phyloP scores from a whole-genome alignment of 2,888 invertebrate genomes.

The Bembecia ichneumoniformis region DNA sequence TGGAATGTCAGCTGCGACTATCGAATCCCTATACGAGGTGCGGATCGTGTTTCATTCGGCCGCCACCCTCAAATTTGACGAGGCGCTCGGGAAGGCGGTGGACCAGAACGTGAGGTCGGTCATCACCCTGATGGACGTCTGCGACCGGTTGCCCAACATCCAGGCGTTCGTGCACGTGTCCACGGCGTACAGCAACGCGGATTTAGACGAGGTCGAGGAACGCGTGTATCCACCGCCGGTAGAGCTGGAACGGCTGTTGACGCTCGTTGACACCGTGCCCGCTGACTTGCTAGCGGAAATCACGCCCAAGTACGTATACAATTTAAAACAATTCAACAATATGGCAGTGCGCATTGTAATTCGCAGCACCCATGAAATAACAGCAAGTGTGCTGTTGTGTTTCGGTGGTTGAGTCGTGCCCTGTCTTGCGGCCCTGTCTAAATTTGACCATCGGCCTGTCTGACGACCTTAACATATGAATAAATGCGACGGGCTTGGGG shows the following conservation, averaged over 20 bases:
- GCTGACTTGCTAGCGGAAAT: constrained; percentile 65
- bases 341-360: too few species aligned
- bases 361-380: too few species aligned
- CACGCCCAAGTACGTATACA: constrained; percentile 67
- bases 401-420: too few species aligned
- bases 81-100: constrained; percentile 78
- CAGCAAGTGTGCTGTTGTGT: too few species aligned
- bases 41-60: constrained; percentile 87
- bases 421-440: too few species aligned
- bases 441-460: too few species aligned
- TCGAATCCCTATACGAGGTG: constrained; percentile 61
- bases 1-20: constrained; percentile 67
- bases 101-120: constrained; percentile 85
- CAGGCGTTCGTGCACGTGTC: constrained; percentile 86
- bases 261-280: constrained; percentile 74
- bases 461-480: too few species aligned
- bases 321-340: too few species aligned
- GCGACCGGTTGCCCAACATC: constrained; percentile 77
- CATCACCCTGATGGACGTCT: constrained; percentile 77
- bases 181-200: constrained; percentile 89
- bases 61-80: constrained; percentile 87
- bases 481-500: too few species aligned
- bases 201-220: constrained; percentile 80
- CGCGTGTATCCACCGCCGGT: constrained; percentile 77
- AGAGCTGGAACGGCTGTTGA: constrained; percentile 75